These are phyloP conservation scores for Colossoma macropomum DNA, from an alignment of 2,113 vertebrate genomes.

Conservation along the genomic window DNA sequence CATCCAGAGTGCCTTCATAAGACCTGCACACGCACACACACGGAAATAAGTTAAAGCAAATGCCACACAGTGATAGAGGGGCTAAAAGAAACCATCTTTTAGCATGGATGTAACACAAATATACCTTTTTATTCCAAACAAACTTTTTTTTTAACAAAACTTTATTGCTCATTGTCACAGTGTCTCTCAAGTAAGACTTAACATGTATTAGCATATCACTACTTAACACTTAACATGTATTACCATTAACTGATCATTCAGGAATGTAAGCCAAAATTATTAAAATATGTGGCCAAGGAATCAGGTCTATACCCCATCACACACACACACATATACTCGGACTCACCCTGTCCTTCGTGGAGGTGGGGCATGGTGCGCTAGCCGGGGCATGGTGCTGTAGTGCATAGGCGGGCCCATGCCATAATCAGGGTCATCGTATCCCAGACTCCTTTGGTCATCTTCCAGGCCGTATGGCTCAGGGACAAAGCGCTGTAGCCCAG, in stretches of 20 bases:
- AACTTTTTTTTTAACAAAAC: no score
- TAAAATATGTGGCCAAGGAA: no score
- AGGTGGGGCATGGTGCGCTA: slow-evolving; percentile 74
- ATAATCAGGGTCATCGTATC: slow-evolving; percentile 90
- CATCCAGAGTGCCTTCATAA: slow-evolving; percentile 92
- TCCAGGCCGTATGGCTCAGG: slow-evolving; percentile 89
- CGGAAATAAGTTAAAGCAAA: background rate
- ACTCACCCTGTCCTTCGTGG: slow-evolving; percentile 85
- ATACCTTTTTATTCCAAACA: background rate
- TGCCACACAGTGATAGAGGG: no score
- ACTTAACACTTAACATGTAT: no score
- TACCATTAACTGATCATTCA: no score
- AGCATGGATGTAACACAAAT: background rate
- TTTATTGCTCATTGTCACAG: no score
- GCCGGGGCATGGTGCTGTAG: slow-evolving; percentile 86
- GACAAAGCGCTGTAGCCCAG: slow-evolving; percentile 83
- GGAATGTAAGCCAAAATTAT: no score
- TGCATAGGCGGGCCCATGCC: slow-evolving; percentile 84
- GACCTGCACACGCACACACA: slow-evolving; percentile 75
- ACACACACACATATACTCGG: background rate
- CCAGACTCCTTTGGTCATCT: slow-evolving; percentile 93
- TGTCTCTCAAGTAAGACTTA: no score
- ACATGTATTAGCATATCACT: no score
- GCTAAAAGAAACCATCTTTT: no score
- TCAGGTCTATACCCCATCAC: no score